phyloP scores from a whole-genome alignment of 53 echinoderm and acorn worm genomes.

The Pentamera pediparva region DNA sequence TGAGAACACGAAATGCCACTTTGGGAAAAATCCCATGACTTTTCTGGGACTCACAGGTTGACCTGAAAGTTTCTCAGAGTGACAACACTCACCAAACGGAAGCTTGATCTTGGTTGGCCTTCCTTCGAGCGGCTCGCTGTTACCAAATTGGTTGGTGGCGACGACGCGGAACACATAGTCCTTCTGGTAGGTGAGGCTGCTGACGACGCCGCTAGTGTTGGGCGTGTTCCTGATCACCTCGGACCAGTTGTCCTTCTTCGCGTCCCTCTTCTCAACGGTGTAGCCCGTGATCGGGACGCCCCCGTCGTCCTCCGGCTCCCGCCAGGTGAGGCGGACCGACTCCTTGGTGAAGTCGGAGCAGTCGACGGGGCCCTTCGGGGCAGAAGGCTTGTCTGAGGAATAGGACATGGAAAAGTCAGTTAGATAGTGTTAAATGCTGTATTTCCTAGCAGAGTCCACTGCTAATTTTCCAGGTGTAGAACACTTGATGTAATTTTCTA shows the following conservation, averaged over 20 bases:
- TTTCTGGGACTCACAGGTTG: no score
- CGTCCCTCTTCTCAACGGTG: slow-evolving; percentile 69
- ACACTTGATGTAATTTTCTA: no score
- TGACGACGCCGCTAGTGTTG: slow-evolving; percentile 47
- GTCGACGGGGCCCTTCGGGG: slow-evolving; percentile 71
- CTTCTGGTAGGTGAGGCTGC: slow-evolving; percentile 57
- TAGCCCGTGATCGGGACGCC: slow-evolving; percentile 76
- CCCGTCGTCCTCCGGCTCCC: slow-evolving; percentile 81
- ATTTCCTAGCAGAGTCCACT: no score
- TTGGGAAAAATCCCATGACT: no score
- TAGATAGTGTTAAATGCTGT: no score
- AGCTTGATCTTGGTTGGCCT: slow-evolving; percentile 72
- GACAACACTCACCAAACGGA: slow-evolving; percentile 77
- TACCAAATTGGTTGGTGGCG: slow-evolving; percentile 80
- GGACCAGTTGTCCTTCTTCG: slow-evolving; percentile 74
- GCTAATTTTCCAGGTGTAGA: no score
- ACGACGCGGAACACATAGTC: slow-evolving; percentile 86
- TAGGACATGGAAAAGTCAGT: neutral
- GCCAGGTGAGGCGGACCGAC: slow-evolving; percentile 71
- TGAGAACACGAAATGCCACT: no score
- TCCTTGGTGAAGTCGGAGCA: slow-evolving; percentile 77
- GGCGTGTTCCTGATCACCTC: slow-evolving; percentile 62
- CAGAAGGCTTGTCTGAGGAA: slow-evolving; percentile 57
- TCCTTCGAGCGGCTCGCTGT: slow-evolving; percentile 82
- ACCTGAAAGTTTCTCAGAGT: neutral